Evolutionary conservation across 1,140 invertebrate genomes (phyloP), one percentile per base, ranked within the genome.

Genomic region (Ceratitis capitata): DNA sequence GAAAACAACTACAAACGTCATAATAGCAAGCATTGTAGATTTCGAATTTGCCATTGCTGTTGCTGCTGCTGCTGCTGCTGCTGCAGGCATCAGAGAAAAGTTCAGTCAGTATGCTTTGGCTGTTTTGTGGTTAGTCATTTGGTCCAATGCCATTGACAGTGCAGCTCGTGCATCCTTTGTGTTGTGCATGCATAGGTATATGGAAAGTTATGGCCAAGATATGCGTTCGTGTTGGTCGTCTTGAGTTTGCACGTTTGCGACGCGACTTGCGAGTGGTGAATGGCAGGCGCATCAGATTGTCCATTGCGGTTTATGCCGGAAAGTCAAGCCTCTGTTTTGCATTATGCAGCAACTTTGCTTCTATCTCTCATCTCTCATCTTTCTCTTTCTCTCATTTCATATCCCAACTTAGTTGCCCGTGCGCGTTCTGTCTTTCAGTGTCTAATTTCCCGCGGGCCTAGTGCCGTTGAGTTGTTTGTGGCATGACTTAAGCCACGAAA

Each of bases 401-500:
- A 45, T 78, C 35, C 10, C 69, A 78, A 39, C 69, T 78, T 78
- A 78, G 42, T 19, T 39, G 45, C 42, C 7, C 32, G 69, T 47
- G 19, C 35, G 39, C 69, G 32, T 45, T 9, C 3, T 39, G 69
- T 45, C 69, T 78, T 78, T 78, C 69, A 45, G 69, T 47, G 10
- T 19, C 19, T 23, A 45, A 78, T 78, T 78, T 78, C 69, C 69
- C 69, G 39, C 39, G 39, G 19, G 69, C 4, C n/a, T 10, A 23
- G 3, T 42, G n/a, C 9, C 29, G 7, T 26, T 9, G 39, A 9
- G 29, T 86, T 26, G 69, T 6, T n/a, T n/a, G n/a, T 78, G 69
- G 69, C 39, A 83, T 86, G 87, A 87, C 85, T 87, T 88, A 88
- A 89, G 88, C 87, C 84, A 69, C 88, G 86, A 89, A 89, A 88